Evolutionary conservation across 2,113 vertebrate species (phyloP).

Genomic region (Circaetus cinerascens): DNA sequence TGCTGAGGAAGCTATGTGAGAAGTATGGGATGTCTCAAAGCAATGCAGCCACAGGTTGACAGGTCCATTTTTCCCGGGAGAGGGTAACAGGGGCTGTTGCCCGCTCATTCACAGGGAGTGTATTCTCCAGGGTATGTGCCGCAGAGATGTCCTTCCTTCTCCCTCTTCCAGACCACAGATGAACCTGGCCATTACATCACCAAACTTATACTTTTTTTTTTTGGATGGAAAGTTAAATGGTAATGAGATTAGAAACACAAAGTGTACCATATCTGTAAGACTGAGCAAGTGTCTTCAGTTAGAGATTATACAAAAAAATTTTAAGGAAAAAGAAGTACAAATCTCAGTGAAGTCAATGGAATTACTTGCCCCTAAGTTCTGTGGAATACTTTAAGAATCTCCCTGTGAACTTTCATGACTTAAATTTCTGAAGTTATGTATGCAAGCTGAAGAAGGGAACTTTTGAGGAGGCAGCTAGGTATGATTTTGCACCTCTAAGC

Average conservation of each 20-base stretch:
- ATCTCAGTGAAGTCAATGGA: neutral
- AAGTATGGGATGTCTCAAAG: neutral
- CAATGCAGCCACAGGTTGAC: neutral
- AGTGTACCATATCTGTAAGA: neutral
- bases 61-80: neutral
- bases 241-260: neutral
- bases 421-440: neutral
- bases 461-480: neutral
- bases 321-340: neutral
- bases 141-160: neutral
- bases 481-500: neutral
- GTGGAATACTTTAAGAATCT: neutral
- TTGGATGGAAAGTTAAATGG: neutral
- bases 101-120: neutral
- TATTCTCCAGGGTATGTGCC: neutral
- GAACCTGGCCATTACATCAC: neutral
- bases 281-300: neutral
- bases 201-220: neutral
- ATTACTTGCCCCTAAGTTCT: neutral
- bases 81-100: neutral
- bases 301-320: accelerated
- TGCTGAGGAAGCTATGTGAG: neutral
- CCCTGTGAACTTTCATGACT: neutral
- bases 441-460: neutral
- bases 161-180: neutral